Evolutionary conservation across 2,113 vertebrate genomes (phyloP).

Genomic region (Anarhynchus alexandrinus): DNA sequence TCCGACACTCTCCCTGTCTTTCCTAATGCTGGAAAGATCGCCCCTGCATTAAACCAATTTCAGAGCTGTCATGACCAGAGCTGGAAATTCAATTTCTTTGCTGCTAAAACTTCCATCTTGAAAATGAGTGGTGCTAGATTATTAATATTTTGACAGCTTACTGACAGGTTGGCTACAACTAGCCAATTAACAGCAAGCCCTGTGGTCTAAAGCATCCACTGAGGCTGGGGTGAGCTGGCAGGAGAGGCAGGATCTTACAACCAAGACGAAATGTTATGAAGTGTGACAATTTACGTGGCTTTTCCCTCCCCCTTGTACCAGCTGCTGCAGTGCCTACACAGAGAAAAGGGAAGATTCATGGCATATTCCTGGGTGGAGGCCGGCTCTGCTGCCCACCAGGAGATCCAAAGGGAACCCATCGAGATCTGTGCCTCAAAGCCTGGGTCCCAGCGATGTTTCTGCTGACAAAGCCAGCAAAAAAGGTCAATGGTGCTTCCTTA

Average conservation of each 20-base stretch:
- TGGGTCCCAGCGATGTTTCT: neutral
- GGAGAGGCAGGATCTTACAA: neutral
- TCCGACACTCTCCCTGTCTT: neutral
- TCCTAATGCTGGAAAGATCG: neutral
- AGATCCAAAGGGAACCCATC: neutral
- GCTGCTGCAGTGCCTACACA: neutral
- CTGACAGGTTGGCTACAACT: neutral
- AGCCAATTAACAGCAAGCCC: neutral
- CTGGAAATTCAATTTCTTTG: constrained; percentile 22
- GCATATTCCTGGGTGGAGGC: neutral
- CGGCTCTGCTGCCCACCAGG: neutral
- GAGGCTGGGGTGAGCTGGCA: neutral
- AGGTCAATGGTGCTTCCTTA: neutral
- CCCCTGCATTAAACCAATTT: constrained; percentile 24
- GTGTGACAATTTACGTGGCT: neutral
- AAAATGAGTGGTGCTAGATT: neutral
- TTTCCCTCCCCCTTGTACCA: neutral
- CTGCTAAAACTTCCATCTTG: neutral
- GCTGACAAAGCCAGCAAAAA: neutral
- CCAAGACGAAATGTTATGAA: neutral
- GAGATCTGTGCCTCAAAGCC: neutral
- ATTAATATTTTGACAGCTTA: constrained; percentile 39
- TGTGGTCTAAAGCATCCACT: neutral
- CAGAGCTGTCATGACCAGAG: neutral
- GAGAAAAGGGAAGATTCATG: neutral